These are phyloP conservation scores for Gastrophysa polygoni DNA, from an alignment of 2,888 invertebrate genomes.

Conservation along the genomic window DNA sequence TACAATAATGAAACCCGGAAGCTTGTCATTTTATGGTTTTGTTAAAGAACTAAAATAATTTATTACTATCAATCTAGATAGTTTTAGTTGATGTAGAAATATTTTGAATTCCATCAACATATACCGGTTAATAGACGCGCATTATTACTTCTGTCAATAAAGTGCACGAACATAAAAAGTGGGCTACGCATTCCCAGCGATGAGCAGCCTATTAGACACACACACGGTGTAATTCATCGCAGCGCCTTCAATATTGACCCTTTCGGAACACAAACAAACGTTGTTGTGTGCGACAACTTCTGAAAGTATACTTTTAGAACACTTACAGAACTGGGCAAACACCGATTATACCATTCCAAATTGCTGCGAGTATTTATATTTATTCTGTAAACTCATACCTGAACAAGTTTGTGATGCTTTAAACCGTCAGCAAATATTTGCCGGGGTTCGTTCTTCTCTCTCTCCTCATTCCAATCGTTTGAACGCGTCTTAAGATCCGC, in stretches of 20 bases:
- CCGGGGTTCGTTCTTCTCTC: too few species aligned
- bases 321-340: background rate
- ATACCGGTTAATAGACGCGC: too few species aligned
- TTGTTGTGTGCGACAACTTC: background rate
- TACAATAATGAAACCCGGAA: too few species aligned
- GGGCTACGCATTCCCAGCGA: too few species aligned
- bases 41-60: too few species aligned
- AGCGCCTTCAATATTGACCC: background rate
- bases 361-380: conserved; percentile 11
- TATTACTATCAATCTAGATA: too few species aligned
- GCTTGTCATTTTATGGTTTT: too few species aligned
- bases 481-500: background rate
- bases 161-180: too few species aligned
- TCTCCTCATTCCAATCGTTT: background rate
- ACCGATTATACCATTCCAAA: conserved; percentile 11
- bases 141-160: too few species aligned
- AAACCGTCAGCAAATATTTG: conserved; percentile 11
- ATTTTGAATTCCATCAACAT: too few species aligned
- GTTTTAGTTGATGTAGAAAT: too few species aligned
- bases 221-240: background rate
- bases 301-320: background rate
- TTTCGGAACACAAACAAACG: background rate
- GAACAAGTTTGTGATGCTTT: conserved; percentile 4
- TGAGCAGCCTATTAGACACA: too few species aligned
- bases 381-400: conserved; percentile 4